Base-by-base conservation (phyloP, 2,113 vertebrate genomes). In the Hystrix brachyura region DNA sequence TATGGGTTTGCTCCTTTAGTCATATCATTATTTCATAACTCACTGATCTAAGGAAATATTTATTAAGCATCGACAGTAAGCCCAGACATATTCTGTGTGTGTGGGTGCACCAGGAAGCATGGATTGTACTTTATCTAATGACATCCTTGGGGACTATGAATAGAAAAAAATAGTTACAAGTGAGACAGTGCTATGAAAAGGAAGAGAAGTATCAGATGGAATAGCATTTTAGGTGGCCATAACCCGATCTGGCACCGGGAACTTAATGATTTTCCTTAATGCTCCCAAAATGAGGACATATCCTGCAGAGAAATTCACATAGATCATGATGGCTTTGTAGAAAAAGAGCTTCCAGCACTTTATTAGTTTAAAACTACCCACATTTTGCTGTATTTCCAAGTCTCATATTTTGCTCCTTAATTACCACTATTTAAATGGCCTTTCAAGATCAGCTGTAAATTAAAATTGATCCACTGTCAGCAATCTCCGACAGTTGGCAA, bases 381-480 rank as follows among this genome's bases (percentile, higher is more conserved):
- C 55, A 95, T 96, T 96, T 95, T 94, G 96, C 85, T 96, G 76
- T 88, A 97, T 94, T 97, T 97, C 65, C 94, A 98, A 98, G 87
- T 48, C 51, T 81, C 86, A 46, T 94, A 96, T 96, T 98, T 97
- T 98, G 95, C 90, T 94, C 65, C 97, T 97, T 97, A 97, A 98
- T 98, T 96, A 97, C 98, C 92, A 95, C 81, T 67, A 89, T 95
- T 97, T 98, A 97, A 96, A 96, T 80, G 96, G 67, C 46, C 95
- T 97, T 98, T 97, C 81, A 95, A 97, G 96, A 97, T 97, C 2
- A 13, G 92, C 95, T 97, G 78, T 97, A 98, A 95, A 98, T 97
- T 97, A 96, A 97, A 97, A 98, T 96, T 96, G 97, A 98, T 97
- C 97, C 91, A 82, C 95, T 88, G 98, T 97, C 97, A 97, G 96